phyloP scores from a whole-genome alignment of 2,113 vertebrate species.

The Rattus rattus region DNA sequence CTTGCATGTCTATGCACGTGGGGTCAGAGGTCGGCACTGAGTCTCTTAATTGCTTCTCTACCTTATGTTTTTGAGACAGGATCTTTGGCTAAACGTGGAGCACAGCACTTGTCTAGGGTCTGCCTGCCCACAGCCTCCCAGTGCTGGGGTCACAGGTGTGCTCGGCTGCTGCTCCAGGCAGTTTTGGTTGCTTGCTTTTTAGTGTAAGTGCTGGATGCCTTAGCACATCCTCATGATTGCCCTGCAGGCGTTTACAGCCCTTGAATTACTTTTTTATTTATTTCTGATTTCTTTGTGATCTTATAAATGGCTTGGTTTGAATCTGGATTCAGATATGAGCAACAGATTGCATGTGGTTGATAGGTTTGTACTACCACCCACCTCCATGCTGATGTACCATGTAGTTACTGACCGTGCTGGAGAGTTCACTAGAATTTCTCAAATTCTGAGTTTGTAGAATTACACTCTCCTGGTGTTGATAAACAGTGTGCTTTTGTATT shows the following conservation, averaged over 20 bases:
- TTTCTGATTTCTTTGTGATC: not conserved
- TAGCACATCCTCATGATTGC: not conserved
- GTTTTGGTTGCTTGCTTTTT: not conserved
- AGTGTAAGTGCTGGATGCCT: not conserved
- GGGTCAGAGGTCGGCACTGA: not conserved
- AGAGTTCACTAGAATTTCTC: slow-evolving; percentile 36
- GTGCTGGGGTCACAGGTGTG: not conserved
- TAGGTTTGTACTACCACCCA: not conserved
- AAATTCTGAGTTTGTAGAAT: not conserved
- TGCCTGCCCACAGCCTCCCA: not conserved
- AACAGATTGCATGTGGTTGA: not conserved
- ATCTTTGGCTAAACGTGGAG: not conserved
- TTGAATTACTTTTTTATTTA: not conserved
- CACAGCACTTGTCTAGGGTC: too few species aligned
- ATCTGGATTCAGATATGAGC: slow-evolving; percentile 9
- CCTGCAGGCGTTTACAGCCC: not conserved
- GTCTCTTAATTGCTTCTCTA: not conserved
- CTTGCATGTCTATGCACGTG: not conserved
- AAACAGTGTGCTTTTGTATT: not conserved
- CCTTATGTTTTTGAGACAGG: not conserved
- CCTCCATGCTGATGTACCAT: not conserved
- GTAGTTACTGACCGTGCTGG: not conserved
- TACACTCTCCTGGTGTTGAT: not conserved
- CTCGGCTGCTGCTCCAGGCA: too few species aligned
- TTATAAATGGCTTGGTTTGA: not conserved